Conservation (phyloP, 64 coral and sea anemone species). For the Actinia tenebrosa region DNA sequence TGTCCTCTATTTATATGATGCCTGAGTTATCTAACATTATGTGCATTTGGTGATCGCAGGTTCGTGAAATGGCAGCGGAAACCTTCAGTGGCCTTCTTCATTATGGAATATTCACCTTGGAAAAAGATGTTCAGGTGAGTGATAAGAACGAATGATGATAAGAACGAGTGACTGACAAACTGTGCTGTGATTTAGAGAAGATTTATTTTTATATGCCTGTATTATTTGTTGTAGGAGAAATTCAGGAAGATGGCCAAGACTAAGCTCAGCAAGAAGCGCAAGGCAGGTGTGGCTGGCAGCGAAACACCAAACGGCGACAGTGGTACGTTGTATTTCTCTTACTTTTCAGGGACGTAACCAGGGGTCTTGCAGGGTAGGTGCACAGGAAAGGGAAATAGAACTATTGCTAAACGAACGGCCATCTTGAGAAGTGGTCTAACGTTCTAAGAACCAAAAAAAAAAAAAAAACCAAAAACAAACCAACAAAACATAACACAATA, state of each 20-base stretch:
- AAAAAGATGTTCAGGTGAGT: constrained; percentile 73
- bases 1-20: too few relatives aligned
- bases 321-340: constrained; percentile 22
- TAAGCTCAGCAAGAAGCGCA: constrained; percentile 71
- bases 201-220: neutral
- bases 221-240: constrained; percentile 40
- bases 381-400: too few relatives aligned
- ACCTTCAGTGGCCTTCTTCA: constrained; percentile 91
- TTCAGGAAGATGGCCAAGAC: constrained; percentile 77
- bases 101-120: constrained; percentile 78
- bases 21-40: too few relatives aligned
- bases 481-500: too few relatives aligned
- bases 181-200: too few relatives aligned
- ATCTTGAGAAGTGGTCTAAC: too few relatives aligned
- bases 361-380: too few relatives aligned
- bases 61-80: constrained; percentile 87
- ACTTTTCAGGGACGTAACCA: too few relatives aligned
- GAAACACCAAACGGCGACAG: constrained; percentile 44
- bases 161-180: too few relatives aligned
- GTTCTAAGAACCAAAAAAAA: too few relatives aligned
- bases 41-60: constrained; percentile 20
- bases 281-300: constrained; percentile 10
- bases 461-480: too few relatives aligned
- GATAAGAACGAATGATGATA: neutral
- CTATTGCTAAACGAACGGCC: too few relatives aligned